These are phyloP conservation scores for Melanchra persicariae DNA, from an alignment of 2,888 invertebrate species.

Conservation along the genomic window DNA sequence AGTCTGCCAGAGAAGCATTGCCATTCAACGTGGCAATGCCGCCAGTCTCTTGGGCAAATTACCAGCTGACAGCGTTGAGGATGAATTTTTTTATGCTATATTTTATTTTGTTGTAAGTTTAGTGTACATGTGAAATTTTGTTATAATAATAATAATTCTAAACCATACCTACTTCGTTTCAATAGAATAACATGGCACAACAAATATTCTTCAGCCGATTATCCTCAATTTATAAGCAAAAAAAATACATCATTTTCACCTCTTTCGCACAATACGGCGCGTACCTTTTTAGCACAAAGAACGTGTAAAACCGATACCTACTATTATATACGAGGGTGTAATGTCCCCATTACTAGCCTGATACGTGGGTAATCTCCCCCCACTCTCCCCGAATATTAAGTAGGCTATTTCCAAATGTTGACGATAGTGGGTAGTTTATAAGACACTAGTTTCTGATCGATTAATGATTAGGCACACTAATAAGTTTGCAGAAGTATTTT, in stretches of 20 bases:
- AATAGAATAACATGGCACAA: not conserved
- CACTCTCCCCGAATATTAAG: constrained; percentile 15
- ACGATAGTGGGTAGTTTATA: not conserved
- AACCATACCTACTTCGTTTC: not conserved
- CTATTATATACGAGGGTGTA: constrained; percentile 34
- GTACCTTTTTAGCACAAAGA: constrained; percentile 29
- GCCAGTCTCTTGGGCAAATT: no score
- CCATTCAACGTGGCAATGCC: no score
- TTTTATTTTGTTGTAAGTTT: no score
- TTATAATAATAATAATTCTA: no score
- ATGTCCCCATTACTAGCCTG: constrained; percentile 24
- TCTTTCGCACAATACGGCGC: constrained; percentile 17
- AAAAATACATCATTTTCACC: constrained; percentile 27
- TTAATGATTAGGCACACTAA: not conserved
- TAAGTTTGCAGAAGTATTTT: no score
- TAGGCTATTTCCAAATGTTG: constrained; percentile 11
- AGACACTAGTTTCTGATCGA: not conserved
- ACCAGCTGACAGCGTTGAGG: no score
- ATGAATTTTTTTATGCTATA: no score
- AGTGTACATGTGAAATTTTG: no score
- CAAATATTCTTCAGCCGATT: constrained; percentile 7
- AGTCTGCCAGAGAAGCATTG: no score
- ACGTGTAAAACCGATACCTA: constrained; percentile 23
- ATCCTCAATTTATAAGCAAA: constrained; percentile 35
- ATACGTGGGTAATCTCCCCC: constrained; percentile 25